phyloP scores from a whole-genome alignment of 2,113 vertebrate genomes.

The Bothrops jararaca region DNA sequence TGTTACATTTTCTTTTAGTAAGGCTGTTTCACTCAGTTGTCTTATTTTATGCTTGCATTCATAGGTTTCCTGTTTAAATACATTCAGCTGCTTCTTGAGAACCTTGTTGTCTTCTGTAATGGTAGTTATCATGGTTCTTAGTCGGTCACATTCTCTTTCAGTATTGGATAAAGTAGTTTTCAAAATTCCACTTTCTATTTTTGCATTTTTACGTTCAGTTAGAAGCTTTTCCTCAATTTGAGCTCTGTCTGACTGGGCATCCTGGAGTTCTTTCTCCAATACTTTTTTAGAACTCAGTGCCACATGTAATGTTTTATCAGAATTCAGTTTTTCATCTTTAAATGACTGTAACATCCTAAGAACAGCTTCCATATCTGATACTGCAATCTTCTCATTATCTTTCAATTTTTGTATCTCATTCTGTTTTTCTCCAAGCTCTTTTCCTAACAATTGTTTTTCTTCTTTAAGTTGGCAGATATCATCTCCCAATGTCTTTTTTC shows the following conservation, averaged over 20 bases:
- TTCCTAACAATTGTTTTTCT: constrained; percentile 50
- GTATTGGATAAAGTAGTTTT: constrained; percentile 54
- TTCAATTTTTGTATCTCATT: constrained; percentile 49
- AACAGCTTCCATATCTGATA: constrained; percentile 50
- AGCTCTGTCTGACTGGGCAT: constrained; percentile 28
- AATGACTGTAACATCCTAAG: constrained; percentile 43
- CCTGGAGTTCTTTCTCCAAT: constrained; percentile 51
- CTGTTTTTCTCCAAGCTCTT: constrained; percentile 47
- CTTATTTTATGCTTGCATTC: constrained; percentile 54
- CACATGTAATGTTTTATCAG: constrained; percentile 53
- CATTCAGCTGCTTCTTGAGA: constrained; percentile 64
- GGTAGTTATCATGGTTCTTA: constrained; percentile 50
- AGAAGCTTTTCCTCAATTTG: constrained; percentile 47
- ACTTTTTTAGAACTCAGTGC: constrained; percentile 38
- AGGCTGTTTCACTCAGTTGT: constrained; percentile 48
- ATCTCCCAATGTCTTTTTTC: constrained; percentile 48
- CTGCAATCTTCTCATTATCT: constrained; percentile 39
- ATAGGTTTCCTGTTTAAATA: constrained; percentile 41
- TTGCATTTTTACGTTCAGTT: constrained; percentile 55
- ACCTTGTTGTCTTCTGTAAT: constrained; percentile 62
- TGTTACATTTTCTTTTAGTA: constrained; percentile 58
- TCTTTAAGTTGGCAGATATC: constrained; percentile 39
- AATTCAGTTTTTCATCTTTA: constrained; percentile 55
- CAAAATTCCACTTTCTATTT: constrained; percentile 54
- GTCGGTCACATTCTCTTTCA: constrained; percentile 51